phyloP scores from a whole-genome alignment of 2,797 vertebrate genomes.

The Delichon dasypus region DNA sequence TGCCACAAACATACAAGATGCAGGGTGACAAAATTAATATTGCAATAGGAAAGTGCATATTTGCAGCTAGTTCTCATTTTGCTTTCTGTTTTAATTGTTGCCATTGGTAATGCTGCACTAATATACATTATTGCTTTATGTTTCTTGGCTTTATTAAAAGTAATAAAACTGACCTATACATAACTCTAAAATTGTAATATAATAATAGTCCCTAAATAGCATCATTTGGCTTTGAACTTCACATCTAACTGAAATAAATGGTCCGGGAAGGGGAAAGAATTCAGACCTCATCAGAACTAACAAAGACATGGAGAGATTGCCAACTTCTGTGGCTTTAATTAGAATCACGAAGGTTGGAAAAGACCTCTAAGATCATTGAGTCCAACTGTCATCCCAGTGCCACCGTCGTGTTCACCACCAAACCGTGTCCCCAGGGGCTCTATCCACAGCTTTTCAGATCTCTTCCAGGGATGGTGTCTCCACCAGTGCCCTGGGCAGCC shows the following conservation, averaged over 20 bases:
- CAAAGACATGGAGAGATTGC: slow-evolving; percentile 1
- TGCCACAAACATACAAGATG: not conserved
- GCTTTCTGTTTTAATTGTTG: slow-evolving; percentile 13
- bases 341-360: not conserved
- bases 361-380: not conserved
- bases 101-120: not conserved
- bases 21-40: slow-evolving; percentile 4
- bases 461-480: not conserved
- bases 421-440: not conserved
- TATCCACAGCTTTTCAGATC: not conserved
- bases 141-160: slow-evolving; percentile 35
- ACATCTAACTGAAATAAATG: slow-evolving; percentile 21
- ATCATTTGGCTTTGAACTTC: slow-evolving; percentile 34
- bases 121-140: not conserved
- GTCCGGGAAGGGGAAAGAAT: not conserved
- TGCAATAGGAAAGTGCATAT: not conserved
- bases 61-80: not conserved
- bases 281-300: slow-evolving; percentile 13
- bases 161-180: slow-evolving; percentile 37
- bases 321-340: not conserved
- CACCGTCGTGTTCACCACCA: not conserved
- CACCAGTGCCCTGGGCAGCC: not conserved
- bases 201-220: slow-evolving; percentile 21
- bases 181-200: not conserved
- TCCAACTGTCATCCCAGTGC: not conserved